These are phyloP conservation scores for Mormyrus hasselquistii DNA, from an alignment of 2,797 vertebrate species.

Conservation along the genomic window DNA sequence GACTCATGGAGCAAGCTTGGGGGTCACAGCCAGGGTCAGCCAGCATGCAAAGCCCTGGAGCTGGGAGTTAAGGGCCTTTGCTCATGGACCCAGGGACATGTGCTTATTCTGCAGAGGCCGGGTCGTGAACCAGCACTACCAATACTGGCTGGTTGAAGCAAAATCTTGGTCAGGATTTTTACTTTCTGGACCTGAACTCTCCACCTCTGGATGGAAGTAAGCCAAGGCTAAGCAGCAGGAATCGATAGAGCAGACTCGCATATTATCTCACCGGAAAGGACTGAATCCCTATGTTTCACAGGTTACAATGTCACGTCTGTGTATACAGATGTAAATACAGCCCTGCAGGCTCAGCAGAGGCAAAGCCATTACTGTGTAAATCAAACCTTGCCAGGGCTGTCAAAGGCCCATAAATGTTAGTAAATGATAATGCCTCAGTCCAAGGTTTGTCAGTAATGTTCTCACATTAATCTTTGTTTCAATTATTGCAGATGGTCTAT, in stretches of 20 bases:
- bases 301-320: background rate
- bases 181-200: background rate
- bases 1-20: background rate
- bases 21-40: background rate
- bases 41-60: background rate
- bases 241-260: background rate
- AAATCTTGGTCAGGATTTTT: background rate
- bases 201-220: background rate
- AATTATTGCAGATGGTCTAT: background rate
- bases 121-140: no score
- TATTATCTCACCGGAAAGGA: background rate
- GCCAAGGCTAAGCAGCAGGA: background rate
- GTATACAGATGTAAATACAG: background rate
- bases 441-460: background rate
- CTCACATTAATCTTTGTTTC: background rate
- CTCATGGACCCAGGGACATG: background rate
- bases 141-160: no score
- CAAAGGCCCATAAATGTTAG: background rate
- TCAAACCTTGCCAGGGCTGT: background rate
- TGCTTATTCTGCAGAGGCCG: background rate
- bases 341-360: background rate
- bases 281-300: background rate
- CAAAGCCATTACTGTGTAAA: background rate
- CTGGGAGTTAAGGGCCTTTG: background rate
- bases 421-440: constrained; percentile 16